phyloP scores from a whole-genome alignment of 2,113 vertebrate species.

The Mirounga angustirostris region DNA sequence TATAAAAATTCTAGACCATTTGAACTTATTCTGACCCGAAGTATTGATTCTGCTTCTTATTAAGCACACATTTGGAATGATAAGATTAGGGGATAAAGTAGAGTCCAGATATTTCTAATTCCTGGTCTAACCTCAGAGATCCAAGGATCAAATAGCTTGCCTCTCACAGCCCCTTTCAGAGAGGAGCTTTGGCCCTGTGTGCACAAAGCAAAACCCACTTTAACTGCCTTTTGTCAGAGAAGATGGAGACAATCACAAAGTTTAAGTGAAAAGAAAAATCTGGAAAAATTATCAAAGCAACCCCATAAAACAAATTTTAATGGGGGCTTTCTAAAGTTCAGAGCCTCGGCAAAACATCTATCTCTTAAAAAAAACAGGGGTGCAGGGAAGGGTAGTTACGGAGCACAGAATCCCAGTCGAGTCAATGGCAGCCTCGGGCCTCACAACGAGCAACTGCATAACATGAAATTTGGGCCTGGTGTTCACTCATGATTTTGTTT shows the following conservation, averaged over 20 bases:
- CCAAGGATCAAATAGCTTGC: slow-evolving; percentile 56
- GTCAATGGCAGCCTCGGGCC: fast-evolving
- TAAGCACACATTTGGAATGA: slow-evolving; percentile 70
- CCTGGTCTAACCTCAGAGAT: slow-evolving; percentile 69
- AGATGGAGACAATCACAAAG: neutral
- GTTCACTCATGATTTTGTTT: neutral
- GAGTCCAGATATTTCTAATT: slow-evolving; percentile 74
- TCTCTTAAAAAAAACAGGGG: neutral
- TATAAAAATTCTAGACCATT: slow-evolving; percentile 49
- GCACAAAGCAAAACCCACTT: neutral
- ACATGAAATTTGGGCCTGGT: neutral
- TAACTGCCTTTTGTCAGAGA: slow-evolving; percentile 1
- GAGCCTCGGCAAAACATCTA: neutral
- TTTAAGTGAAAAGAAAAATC: neutral
- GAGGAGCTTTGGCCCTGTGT: neutral
- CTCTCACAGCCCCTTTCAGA: slow-evolving; percentile 1
- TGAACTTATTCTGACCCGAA: slow-evolving; percentile 70
- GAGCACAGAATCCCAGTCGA: neutral
- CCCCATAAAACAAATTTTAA: neutral
- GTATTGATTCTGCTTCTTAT: slow-evolving; percentile 75
- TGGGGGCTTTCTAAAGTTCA: neutral
- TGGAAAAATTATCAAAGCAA: slow-evolving; percentile 15
- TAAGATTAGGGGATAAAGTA: slow-evolving; percentile 54
- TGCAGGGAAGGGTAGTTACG: too few species aligned
- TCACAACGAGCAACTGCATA: neutral